Evolutionary conservation across 2,113 vertebrate genomes (phyloP), one percentile per base, ranked within the genome.

Genomic region (Clarias macrocephalus): DNA sequence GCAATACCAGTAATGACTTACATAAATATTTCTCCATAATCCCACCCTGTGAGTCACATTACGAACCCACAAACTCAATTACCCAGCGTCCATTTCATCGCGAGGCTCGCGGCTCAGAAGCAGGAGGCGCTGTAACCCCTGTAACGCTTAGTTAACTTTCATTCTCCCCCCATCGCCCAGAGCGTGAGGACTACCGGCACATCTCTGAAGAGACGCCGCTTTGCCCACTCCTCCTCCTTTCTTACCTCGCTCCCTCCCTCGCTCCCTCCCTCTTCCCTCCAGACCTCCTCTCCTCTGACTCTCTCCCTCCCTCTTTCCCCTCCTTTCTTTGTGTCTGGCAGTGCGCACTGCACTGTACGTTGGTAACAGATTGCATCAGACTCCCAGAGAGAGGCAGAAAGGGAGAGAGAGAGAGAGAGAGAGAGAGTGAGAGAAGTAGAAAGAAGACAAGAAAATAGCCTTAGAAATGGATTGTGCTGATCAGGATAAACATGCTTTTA

Each of bases 311-410:
- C 25, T 60, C 18, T 76, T 59, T 70, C 85, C 80, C 37, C 25
- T 81, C 88, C 48, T 62, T 88, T 85, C 88, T 88, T 88, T 88
- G 88, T 88, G 88, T 86, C 84, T 85, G 80, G 77, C 80, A 80
- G 23, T 87, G 83, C 57, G 54, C 85, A 86, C 59, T 48, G 75
- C 85, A 85, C 59, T 70, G 84, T 91, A 85, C 87, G 66, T 91
- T 91, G 91, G 90, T 88, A 87, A 85, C 82, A 88, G 89, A 89
- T 91, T 89, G 90, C 91, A 92, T 92, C 91, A 90, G 90, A 87
- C 82, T 76, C 80, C 48, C 84, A 86, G 79, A 82, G 86, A 90
- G 72, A 89, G 79, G 33, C 1, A 33, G 33, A 33, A 33, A 81
- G 28, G 80, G 85, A 68, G 87, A 85, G 75, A 73, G 57, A 82